Evolutionary conservation across 2,113 vertebrate genomes (phyloP), one percentile per base, ranked within the genome.

Genomic region (Nannospalax galili): DNA sequence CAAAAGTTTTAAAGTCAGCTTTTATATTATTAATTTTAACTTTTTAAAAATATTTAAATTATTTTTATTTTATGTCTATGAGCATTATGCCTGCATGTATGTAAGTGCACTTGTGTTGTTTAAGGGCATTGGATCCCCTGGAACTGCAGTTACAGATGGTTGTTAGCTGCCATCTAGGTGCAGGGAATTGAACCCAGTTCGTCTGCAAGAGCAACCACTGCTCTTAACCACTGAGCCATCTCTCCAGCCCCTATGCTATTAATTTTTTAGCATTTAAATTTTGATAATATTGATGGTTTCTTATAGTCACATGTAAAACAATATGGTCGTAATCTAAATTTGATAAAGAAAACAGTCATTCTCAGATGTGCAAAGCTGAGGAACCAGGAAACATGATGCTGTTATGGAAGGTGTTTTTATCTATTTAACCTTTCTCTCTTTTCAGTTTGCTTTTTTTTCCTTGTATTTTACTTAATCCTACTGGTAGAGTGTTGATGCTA

Each of bases 331-430:
- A 88, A 28, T 79, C 40, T 69, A 42, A 78, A 48, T 35, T 42
- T 91, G 40, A 26, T 58, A 69, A 84, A 92, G 80, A 60, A 56
- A 89, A 78, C n/a, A 81, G 17, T 62, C 78, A 11, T n/a, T 92
- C 28, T 48, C 42, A 75, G 26, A 85, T 81, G 40, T 7, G 32
- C 64, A 87, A 77, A 70, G 52, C 58, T 81, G 32, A 42, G 12
- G 62, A 89, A 86, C 73, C 73, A 40, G 72, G 75, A 87, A 64
- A 88, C 52, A 37, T 69, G 48, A 80, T 78, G 60, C 1, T 0
- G 32, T 67, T 85, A 60, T 37, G 65, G 30, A 78, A 52, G 6
- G 7, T 56, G 60, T 92, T 82, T 75, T 72, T 58, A 60, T 74
- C 73, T 32, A 64, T n/a, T 64, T 88, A 58, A 22, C 19, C 45